Base-by-base conservation (phyloP, 1,140 invertebrate genomes). In the Pseudomyrmex concolor region DNA sequence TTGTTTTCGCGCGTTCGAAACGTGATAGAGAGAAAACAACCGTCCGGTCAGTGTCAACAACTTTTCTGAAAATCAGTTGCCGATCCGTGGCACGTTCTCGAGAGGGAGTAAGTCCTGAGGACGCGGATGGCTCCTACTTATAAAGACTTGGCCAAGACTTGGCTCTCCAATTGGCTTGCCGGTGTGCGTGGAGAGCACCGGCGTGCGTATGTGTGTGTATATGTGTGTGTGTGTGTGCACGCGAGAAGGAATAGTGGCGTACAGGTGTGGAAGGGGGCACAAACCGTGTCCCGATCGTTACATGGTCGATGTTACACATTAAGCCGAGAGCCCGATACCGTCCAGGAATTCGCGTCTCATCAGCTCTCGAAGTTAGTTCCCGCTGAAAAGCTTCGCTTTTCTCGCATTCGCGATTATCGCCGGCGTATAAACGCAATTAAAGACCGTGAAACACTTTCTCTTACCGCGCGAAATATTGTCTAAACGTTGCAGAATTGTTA, bases 121-220 rank as follows among this genome's bases (percentile, higher is more conserved):
- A 93, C 92, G 91, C 90, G 93, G 92, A 94, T 94, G 91, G 91
- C 93, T 94, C 93, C 93, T 93, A 93, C 93, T 94, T 94, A 94
- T 94, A 94, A 94, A 94, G 93, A 94, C 92, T 93, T 91, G 86
- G 84, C 87, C 87, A 88, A 88, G 83, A 68, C 85, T 89, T 89
- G 87, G 84, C 86, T 89, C 88, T 89, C 88, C 88, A 89, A 89
- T 89, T 89, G 87, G 88, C 88, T 73, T 77, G 48, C 55, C 62
- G 55, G 85, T 85, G 77, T 86, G 83, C 63, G 83, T 86, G 66
- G 54, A 83, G 5, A 34, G 5, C 34, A 67, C 25, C 73, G 7
- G 13, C 50, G 13, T 34, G 34, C 34, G 34, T 34, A 7, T 5
- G 34, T 34, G 25, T 34, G 34, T 64, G 63, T 57, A 70, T 85